A percentile compares a stretch with the other conserved stretches of the same genome.
Conservation (phyloP, 2,888 invertebrate genomes). For the Rhagonycha lutea region DNA sequence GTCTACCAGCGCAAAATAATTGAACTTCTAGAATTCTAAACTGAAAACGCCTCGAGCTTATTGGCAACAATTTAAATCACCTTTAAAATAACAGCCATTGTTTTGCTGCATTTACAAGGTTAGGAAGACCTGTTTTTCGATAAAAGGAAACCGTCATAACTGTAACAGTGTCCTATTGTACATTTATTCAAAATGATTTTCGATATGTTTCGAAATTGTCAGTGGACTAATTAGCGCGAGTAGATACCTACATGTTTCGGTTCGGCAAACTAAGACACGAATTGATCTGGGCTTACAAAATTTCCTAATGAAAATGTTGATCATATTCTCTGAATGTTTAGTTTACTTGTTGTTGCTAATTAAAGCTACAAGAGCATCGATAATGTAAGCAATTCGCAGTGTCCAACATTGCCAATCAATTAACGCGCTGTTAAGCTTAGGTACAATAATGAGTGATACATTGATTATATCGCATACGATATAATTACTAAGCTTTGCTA, state of each 20-base stretch:
- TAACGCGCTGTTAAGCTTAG: constrained; percentile 26
- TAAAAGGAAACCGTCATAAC: not conserved
- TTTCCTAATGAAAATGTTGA: not conserved
- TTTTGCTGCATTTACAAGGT: not conserved
- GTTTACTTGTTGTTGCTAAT: not conserved
- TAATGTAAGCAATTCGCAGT: constrained; percentile 2
- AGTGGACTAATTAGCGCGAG: too few species aligned
- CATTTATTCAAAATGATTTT: too few species aligned
- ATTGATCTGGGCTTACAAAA: not conserved
- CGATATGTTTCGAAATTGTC: too few species aligned
- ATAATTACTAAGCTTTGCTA: constrained; percentile 27
- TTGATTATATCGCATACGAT: constrained; percentile 17
- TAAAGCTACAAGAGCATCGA: not conserved
- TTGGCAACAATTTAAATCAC: not conserved
- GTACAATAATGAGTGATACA: constrained; percentile 23
- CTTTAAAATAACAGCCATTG: not conserved
- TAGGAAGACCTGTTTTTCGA: not conserved
- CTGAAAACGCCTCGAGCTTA: not conserved
- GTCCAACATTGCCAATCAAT: constrained; percentile 21
- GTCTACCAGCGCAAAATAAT: not conserved
- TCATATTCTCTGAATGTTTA: not conserved
- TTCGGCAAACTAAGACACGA: not conserved
- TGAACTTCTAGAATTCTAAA: not conserved
- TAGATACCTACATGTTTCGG: too few species aligned
- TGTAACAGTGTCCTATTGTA: not conserved